Evolutionary conservation across 2,113 vertebrate species (phyloP), one percentile per base, ranked within the genome.

Genomic region (Cheirogaleus medius): DNA sequence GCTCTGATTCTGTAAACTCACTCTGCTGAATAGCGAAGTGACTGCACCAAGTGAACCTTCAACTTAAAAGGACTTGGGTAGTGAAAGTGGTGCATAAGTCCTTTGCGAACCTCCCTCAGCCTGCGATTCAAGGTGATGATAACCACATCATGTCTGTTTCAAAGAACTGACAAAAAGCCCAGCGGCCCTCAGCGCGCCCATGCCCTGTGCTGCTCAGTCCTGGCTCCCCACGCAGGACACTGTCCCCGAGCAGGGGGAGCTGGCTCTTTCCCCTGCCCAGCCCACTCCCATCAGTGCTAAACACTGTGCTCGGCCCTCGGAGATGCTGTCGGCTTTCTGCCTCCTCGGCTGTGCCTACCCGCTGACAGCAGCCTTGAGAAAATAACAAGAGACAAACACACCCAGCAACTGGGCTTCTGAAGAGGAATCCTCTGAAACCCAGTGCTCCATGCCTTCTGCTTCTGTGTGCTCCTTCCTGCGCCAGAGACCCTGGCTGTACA

Each of bases 81-180:
- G n/a, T 6, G 63, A 60, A 47, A 58, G 39, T 2, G 60, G 29
- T 23, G 17, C 18, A 39, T 17, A 71, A n/a, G n/a, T 77, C 34
- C 52, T 80, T 87, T 44, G 25, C 29, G 37, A 32, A 66, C 80
- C 58, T 47, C 18, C 58, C 84, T 66, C 44, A 25, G 17, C 44
- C 44, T 76, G 71, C 58, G 64, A 52, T 8, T 14, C 1, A 2
- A 47, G 56, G n/a, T 37, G 73, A 83, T 6, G 82, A 42, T 58
- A 77, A 95, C 42, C 68, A 29, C 42, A n/a, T 13, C 54, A 1
- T n/a, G 14, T 78, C 74, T 80, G 34, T 74, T 83, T 90, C 44
- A 68, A 49, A 87, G n/a, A 87, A 47, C 6, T 64, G 49, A 76
- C 77, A 52, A 11, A 92, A 87, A 95, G 71, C 23, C 78, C 27